A percentile compares a stretch with the other conserved stretches of the same genome.
These are phyloP conservation scores for Cricetomys ansorgei DNA, from an alignment of 2,113 vertebrate species.

Conservation along the genomic window DNA sequence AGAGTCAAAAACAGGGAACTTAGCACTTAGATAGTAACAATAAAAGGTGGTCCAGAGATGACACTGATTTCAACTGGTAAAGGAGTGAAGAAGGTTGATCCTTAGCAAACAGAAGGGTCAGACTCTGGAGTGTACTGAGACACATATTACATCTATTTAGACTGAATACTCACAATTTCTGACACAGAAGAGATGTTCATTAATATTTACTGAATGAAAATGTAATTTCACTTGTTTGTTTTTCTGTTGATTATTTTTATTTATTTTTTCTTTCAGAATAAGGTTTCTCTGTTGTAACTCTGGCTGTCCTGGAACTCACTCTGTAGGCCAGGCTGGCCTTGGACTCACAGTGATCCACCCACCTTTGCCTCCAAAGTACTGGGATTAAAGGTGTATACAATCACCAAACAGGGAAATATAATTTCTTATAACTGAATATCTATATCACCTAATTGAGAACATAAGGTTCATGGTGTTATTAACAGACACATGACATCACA, in stretches of 20 bases:
- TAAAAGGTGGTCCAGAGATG: not conserved
- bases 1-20: not conserved
- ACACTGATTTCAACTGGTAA: not conserved
- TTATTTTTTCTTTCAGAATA: no score
- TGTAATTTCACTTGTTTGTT: no score
- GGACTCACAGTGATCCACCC: no score
- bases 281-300: no score
- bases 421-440: not conserved
- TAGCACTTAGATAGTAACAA: not conserved
- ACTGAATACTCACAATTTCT: not conserved
- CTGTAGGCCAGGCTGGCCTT: no score
- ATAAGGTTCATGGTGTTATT: not conserved
- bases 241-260: no score
- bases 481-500: not conserved
- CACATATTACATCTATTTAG: not conserved
- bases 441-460: not conserved
- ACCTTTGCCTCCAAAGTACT: no score
- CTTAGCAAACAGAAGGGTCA: not conserved
- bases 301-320: no score
- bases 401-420: no score
- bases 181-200: not conserved
- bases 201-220: not conserved
- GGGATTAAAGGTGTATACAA: no score
- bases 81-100: not conserved
- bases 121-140: not conserved